These are phyloP conservation scores for Rhingia rostrata DNA, from an alignment of 2,888 invertebrate genomes.

Conservation along the genomic window DNA sequence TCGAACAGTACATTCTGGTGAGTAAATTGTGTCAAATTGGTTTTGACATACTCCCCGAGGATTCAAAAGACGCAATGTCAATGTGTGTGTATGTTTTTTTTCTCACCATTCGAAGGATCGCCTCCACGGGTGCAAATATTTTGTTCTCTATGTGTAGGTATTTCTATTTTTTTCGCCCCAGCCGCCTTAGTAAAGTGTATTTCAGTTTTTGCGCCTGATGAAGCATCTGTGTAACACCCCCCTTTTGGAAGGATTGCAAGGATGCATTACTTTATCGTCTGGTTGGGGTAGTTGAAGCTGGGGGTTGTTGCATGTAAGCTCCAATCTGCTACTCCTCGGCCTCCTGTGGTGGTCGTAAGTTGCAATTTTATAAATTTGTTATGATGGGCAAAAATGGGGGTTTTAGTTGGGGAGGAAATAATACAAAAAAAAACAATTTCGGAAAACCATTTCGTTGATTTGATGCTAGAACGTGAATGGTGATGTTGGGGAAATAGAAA, in stretches of 20 bases:
- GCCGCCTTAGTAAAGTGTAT: slow-evolving; percentile 38
- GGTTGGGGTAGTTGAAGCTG: slow-evolving; percentile 11
- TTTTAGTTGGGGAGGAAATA: background rate
- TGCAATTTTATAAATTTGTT: slow-evolving; percentile 74
- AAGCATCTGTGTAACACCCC: slow-evolving; percentile 41
- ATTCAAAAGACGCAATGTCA: slow-evolving; percentile 69
- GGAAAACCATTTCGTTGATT: slow-evolving; percentile 72
- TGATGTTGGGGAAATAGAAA: slow-evolving; percentile 49
- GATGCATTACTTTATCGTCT: slow-evolving; percentile 42
- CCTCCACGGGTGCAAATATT: slow-evolving; percentile 37
- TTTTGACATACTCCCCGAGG: slow-evolving; percentile 73
- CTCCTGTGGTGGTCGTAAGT: slow-evolving; percentile 63
- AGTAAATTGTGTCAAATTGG: slow-evolving; percentile 74
- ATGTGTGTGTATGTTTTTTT: slow-evolving; percentile 59
- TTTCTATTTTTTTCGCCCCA: background rate
- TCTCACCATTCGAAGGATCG: slow-evolving; percentile 15
- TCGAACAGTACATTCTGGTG: slow-evolving; percentile 55
- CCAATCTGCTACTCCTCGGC: slow-evolving; percentile 32
- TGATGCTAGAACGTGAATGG: slow-evolving; percentile 55
- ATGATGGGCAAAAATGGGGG: slow-evolving; percentile 58
- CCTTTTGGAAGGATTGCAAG: slow-evolving; percentile 42
- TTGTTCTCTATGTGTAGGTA: background rate
- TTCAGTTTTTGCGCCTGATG: slow-evolving; percentile 59
- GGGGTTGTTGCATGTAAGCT: slow-evolving; percentile 43
- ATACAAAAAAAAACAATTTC: slow-evolving; percentile 25